These are phyloP conservation scores for Nymphicus hollandicus DNA, from an alignment of 2,113 vertebrate genomes.

Conservation along the genomic window DNA sequence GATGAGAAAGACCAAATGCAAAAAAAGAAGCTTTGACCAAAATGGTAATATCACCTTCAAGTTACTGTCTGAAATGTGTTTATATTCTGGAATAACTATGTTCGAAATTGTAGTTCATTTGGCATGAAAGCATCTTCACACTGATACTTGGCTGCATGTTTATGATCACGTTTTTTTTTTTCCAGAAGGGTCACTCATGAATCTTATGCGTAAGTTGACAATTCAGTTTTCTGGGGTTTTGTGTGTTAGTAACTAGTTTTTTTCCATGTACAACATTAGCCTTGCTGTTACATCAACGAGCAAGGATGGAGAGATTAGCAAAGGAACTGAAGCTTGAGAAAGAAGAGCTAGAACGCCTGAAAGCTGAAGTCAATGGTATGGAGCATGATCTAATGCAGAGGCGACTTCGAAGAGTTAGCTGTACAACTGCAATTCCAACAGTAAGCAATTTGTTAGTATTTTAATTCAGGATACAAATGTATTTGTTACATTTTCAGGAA, in stretches of 20 bases:
- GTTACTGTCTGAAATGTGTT: slow-evolving; percentile 19
- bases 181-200: slow-evolving; percentile 32
- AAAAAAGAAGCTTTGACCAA: slow-evolving; percentile 50
- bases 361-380: slow-evolving; percentile 94
- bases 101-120: slow-evolving; percentile 29
- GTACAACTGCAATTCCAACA: slow-evolving; percentile 87
- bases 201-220: background rate
- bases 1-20: slow-evolving; percentile 47
- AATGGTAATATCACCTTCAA: slow-evolving; percentile 60
- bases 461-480: slow-evolving; percentile 6
- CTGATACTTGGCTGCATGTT: slow-evolving; percentile 42
- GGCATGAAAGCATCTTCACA: slow-evolving; percentile 48
- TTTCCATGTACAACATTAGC: slow-evolving; percentile 73
- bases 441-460: slow-evolving; percentile 76
- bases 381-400: slow-evolving; percentile 96
- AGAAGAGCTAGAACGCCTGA: slow-evolving; percentile 91
- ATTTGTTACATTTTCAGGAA: background rate
- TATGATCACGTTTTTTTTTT: slow-evolving; percentile 28
- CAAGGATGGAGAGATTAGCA: slow-evolving; percentile 95
- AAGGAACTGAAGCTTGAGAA: slow-evolving; percentile 91
- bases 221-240: background rate
- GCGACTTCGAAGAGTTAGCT: slow-evolving; percentile 92
- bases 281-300: slow-evolving; percentile 95
- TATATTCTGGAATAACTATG: slow-evolving; percentile 24
- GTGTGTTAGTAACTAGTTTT: slow-evolving; percentile 39